A percentile compares a stretch with the other conserved stretches of the same genome.
Conservation (phyloP, 2,888 invertebrate species). For the Didymodactylos carnosus region DNA sequence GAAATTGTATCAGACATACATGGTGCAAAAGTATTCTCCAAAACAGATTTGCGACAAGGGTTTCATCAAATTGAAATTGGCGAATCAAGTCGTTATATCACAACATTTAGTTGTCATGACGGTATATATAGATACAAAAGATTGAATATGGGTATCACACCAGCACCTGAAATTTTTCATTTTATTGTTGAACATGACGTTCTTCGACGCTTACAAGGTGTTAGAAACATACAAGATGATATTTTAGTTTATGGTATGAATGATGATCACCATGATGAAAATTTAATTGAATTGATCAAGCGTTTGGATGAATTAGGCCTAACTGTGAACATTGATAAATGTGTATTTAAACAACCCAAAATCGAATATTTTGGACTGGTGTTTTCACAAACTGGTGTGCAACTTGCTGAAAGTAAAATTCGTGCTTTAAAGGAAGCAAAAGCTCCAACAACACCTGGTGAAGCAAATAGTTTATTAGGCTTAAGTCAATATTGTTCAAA, state of each 20-base stretch:
- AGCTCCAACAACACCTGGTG: background rate
- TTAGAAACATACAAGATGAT: slow-evolving; percentile 19
- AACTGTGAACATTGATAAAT: slow-evolving; percentile 17
- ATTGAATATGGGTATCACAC: slow-evolving; percentile 17
- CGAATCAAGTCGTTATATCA: slow-evolving; percentile 17
- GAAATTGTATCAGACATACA: background rate
- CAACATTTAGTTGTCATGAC: slow-evolving; percentile 17
- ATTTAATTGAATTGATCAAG: slow-evolving; percentile 10
- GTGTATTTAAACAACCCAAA: slow-evolving; percentile 15
- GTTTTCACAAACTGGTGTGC: background rate
- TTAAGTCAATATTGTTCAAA: background rate
- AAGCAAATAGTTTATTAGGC: slow-evolving; percentile 1
- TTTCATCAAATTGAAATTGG: slow-evolving; percentile 19
- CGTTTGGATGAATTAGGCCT: too few species aligned
- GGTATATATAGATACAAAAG: slow-evolving; percentile 18
- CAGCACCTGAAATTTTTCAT: slow-evolving; percentile 18
- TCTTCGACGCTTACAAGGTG: slow-evolving; percentile 14
- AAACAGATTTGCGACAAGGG: slow-evolving; percentile 16
- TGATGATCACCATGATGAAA: slow-evolving; percentile 16
- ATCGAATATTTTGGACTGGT: slow-evolving; percentile 16
- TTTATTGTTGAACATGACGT: slow-evolving; percentile 16
- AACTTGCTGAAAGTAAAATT: background rate
- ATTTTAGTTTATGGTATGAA: slow-evolving; percentile 17
- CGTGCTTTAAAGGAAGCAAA: background rate
- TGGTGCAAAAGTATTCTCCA: slow-evolving; percentile 10